These are phyloP conservation scores for Hydropsyche tenuis DNA, from an alignment of 1,140 invertebrate genomes.

Conservation along the genomic window DNA sequence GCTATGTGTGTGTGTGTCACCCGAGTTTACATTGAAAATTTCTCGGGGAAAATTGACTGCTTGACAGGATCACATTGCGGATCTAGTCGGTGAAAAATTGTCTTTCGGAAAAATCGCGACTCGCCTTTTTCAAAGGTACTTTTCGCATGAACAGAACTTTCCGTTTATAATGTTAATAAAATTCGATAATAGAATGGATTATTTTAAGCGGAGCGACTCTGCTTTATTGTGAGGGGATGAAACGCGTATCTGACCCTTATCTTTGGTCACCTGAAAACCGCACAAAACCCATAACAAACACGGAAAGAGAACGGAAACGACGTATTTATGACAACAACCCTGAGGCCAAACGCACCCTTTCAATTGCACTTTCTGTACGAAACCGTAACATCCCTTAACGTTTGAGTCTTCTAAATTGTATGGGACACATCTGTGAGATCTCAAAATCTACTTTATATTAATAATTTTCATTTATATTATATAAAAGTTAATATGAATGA, in stretches of 20 bases:
- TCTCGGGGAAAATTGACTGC: slow-evolving; percentile 27
- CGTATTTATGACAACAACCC: slow-evolving; percentile 9
- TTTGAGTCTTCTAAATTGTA: too few species aligned
- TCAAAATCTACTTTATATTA: too few species aligned
- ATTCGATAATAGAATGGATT: too few species aligned
- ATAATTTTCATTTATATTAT: too few species aligned
- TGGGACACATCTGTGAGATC: too few species aligned
- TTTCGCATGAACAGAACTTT: too few species aligned
- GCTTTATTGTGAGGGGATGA: too few species aligned
- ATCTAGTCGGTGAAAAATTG: slow-evolving; percentile 20
- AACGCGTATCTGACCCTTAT: slow-evolving; percentile 9
- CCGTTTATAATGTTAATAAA: too few species aligned
- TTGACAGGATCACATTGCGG: slow-evolving; percentile 23
- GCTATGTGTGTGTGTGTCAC: slow-evolving; percentile 20
- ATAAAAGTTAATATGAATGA: too few species aligned
- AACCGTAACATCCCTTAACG: too few species aligned
- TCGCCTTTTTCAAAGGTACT: too few species aligned
- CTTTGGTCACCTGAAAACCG: not conserved
- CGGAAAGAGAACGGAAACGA: slow-evolving; percentile 16
- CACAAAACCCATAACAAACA: slow-evolving; percentile 7
- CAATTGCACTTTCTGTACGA: not conserved
- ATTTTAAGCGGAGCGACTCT: too few species aligned
- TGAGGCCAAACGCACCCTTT: not conserved
- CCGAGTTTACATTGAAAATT: slow-evolving; percentile 32
- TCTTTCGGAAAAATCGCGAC: not conserved